Conservation (phyloP, 2,113 vertebrate species). For the Erythrocercus mccallii region DNA sequence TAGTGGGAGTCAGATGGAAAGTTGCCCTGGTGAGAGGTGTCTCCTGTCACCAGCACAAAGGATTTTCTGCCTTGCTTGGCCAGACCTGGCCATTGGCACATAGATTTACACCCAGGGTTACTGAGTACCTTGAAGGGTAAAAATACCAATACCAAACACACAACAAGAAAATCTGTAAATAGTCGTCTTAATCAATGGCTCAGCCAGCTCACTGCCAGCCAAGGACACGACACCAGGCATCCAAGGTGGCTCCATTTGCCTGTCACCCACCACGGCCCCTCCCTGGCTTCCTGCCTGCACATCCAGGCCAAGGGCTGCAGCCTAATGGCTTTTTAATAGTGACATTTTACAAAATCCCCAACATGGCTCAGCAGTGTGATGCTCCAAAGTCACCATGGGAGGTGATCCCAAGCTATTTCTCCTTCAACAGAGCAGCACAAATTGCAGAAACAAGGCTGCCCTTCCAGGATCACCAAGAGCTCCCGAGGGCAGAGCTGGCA, state of each 20-base stretch:
- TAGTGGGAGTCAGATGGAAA: neutral
- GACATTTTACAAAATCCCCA: neutral
- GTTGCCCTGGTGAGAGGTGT: neutral
- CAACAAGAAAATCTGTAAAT: neutral
- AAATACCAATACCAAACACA: neutral
- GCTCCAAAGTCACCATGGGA: neutral
- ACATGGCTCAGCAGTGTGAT: neutral
- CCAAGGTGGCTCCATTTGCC: neutral
- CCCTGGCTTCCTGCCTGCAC: neutral
- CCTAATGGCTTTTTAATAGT: neutral
- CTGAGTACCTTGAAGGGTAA: neutral
- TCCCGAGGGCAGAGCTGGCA: neutral
- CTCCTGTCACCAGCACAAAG: neutral
- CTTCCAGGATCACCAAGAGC: neutral
- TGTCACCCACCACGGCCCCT: neutral
- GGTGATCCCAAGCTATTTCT: neutral
- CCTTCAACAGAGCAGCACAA: neutral
- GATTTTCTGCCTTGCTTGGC: neutral
- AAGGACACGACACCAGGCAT: neutral
- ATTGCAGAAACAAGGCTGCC: neutral
- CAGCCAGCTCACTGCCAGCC: neutral
- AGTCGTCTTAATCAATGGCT: neutral
- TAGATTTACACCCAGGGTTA: neutral
- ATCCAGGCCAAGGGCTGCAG: neutral
- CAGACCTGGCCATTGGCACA: neutral